These are phyloP conservation scores for Ianthella basta DNA, from an alignment of 37 sponge, comb jelly and placozoan species.

Conservation along the genomic window DNA sequence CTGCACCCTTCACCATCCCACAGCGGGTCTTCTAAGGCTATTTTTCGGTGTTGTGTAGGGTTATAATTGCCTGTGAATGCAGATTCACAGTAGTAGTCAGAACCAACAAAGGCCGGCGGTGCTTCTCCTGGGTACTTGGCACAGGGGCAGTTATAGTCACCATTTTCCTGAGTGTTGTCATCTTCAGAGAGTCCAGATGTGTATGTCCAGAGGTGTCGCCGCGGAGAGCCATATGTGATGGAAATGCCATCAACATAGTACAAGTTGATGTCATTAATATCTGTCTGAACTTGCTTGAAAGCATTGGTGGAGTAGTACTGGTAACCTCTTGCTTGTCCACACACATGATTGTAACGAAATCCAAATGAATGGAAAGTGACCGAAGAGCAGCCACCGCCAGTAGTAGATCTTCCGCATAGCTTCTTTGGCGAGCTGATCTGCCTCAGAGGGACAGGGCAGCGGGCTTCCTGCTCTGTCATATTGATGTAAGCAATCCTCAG, in stretches of 20 bases:
- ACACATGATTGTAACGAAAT: background rate
- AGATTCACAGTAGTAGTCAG: slow-evolving; percentile 15
- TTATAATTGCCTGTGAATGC: background rate
- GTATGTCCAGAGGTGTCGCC: background rate
- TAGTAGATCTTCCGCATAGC: no score
- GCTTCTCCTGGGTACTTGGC: background rate
- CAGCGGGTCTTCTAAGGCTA: background rate
- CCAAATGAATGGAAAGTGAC: background rate
- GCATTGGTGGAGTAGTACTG: background rate
- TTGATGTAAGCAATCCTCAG: no score
- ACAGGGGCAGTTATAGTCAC: background rate
- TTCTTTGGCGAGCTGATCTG: no score
- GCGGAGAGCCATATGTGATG: slow-evolving; percentile 3
- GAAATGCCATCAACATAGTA: background rate
- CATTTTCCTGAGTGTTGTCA: background rate
- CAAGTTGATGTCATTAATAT: background rate
- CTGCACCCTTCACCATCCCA: background rate
- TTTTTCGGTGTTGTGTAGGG: background rate
- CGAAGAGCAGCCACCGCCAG: background rate
- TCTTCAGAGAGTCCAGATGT: slow-evolving; percentile 11
- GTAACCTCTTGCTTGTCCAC: slow-evolving; percentile 14
- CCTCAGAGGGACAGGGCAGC: no score
- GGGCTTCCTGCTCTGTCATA: no score
- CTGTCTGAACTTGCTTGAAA: no score
- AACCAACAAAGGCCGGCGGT: background rate